Percentiles rank a stretch among this genome's conserved stretches.
Conservation (phyloP, 2,888 invertebrate genomes). For the Drosophila helvetica region DNA sequence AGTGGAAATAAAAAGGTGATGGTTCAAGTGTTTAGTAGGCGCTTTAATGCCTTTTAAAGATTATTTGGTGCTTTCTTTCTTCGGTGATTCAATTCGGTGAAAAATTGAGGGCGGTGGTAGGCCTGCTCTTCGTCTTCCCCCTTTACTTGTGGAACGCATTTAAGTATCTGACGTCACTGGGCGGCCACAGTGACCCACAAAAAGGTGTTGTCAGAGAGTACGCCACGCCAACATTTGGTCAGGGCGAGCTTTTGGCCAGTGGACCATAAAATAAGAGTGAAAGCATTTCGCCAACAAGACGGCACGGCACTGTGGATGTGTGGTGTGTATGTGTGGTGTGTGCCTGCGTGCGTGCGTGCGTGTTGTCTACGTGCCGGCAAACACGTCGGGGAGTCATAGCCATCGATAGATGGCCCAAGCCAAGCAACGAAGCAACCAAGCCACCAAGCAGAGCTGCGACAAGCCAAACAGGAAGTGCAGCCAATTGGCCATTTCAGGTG, state of each 20-base stretch:
- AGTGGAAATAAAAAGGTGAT: too few relatives aligned
- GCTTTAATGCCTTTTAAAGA: too few relatives aligned
- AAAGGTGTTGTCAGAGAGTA: constrained; percentile 28
- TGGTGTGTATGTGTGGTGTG: too few relatives aligned
- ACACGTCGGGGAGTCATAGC: constrained; percentile 56
- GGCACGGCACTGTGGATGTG: not conserved
- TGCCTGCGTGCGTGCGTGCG: constrained; percentile 2
- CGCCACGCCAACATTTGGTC: constrained; percentile 33
- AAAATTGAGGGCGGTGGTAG: too few relatives aligned
- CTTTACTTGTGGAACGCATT: not conserved
- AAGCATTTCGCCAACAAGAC: constrained; percentile 65
- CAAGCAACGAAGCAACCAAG: too few relatives aligned
- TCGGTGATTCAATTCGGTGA: too few relatives aligned
- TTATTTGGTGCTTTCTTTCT: too few relatives aligned
- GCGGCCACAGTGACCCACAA: constrained; percentile 56
- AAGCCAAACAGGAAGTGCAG: constrained; percentile 55
- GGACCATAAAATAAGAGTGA: constrained; percentile 69
- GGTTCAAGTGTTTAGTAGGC: too few relatives aligned
- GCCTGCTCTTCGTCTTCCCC: not conserved
- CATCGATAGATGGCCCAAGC: not conserved
- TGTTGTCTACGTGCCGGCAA: constrained; percentile 72
- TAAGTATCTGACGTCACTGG: constrained; percentile 24
- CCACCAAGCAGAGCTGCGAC: not conserved
- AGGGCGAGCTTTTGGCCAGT: constrained; percentile 29
- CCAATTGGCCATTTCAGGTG: constrained; percentile 27